Conservation (phyloP, 2,797 vertebrate species). For the Enteromius fasciolatus region DNA sequence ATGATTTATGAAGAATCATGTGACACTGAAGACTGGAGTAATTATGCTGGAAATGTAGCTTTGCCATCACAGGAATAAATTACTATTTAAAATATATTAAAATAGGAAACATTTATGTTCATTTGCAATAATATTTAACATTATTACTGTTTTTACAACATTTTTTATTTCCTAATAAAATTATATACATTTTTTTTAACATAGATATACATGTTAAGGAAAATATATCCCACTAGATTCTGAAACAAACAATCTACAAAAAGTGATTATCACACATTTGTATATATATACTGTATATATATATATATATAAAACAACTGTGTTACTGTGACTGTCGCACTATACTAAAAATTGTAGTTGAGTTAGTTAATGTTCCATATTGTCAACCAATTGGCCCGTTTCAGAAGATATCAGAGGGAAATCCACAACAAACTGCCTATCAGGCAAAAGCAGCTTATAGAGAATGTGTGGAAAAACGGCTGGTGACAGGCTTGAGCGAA, state of each 20-base stretch:
- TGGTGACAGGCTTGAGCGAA: slow-evolving; percentile 51
- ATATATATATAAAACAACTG: no score
- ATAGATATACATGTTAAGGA: background rate
- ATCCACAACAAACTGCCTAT: slow-evolving; percentile 49
- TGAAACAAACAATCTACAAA: no score
- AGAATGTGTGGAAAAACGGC: slow-evolving; percentile 49
- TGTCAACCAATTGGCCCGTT: background rate
- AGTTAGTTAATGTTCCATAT: background rate
- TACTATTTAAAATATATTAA: background rate
- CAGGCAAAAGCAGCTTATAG: slow-evolving; percentile 61
- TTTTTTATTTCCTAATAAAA: background rate
- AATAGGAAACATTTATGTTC: background rate
- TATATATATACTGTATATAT: no score
- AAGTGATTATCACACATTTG: no score
- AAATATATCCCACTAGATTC: background rate
- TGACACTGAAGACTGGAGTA: background rate
- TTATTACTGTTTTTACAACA: background rate
- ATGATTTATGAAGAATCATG: background rate
- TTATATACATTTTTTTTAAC: background rate
- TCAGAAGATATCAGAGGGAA: slow-evolving; percentile 26
- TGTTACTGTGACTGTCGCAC: background rate
- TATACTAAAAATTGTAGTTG: background rate
- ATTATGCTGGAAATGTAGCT: background rate
- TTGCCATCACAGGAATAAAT: no score
- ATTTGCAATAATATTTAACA: background rate